Conservation (phyloP, 2,888 invertebrate species). For the Notocelia uddmanniana region DNA sequence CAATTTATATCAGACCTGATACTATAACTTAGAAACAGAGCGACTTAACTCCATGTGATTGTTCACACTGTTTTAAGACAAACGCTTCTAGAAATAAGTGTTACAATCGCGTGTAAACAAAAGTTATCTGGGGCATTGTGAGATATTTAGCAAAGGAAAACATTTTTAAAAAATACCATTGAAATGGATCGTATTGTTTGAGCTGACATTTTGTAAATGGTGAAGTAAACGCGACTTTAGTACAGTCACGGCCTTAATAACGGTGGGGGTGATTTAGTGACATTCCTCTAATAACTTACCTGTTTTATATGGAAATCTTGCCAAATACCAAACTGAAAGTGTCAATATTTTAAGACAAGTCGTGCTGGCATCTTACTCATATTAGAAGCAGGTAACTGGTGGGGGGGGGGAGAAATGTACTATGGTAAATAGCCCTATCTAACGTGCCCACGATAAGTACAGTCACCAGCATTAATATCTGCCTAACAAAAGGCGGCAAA, state of each 20-base stretch:
- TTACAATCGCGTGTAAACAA: not conserved
- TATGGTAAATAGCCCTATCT: too few species aligned
- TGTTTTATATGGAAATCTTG: too few species aligned
- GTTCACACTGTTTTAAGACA: not conserved
- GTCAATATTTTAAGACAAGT: too few species aligned
- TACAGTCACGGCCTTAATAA: too few species aligned
- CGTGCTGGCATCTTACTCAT: too few species aligned
- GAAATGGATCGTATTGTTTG: constrained; percentile 24
- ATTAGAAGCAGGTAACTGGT: too few species aligned
- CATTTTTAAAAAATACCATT: constrained; percentile 17
- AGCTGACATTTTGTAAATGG: constrained; percentile 17
- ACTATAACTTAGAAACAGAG: not conserved
- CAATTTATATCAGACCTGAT: constrained; percentile 32
- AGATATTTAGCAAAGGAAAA: not conserved
- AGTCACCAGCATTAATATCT: too few species aligned
- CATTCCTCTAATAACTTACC: too few species aligned
- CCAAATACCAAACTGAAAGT: too few species aligned
- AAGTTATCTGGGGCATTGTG: not conserved
- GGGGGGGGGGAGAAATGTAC: too few species aligned
- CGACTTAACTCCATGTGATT: not conserved
- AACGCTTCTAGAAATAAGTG: not conserved
- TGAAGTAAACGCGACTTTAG: not conserved
- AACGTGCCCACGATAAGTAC: too few species aligned
- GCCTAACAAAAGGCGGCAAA: too few species aligned
- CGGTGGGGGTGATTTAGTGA: not conserved